These are phyloP conservation scores for Vultur gryphus DNA, from an alignment of 2,797 vertebrate species.

Conservation along the genomic window DNA sequence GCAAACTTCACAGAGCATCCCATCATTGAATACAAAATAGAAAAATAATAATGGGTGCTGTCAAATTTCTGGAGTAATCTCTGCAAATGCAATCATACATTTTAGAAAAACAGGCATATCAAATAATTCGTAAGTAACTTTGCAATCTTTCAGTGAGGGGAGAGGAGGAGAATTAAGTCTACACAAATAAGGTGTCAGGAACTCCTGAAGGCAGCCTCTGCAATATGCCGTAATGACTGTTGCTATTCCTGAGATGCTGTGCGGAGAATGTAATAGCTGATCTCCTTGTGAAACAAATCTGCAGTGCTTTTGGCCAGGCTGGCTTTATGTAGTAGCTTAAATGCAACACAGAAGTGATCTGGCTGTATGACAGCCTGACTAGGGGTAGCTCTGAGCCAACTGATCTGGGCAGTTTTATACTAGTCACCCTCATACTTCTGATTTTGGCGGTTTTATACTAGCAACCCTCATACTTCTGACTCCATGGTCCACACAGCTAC, in stretches of 20 bases:
- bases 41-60: constrained; percentile 22
- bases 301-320: not conserved
- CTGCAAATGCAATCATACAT: not conserved
- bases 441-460: not conserved
- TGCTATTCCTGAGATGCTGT: not conserved
- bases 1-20: not conserved
- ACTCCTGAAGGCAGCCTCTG: not conserved
- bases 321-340: not conserved
- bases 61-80: not conserved
- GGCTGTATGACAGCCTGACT: not conserved
- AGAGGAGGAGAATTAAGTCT: not conserved
- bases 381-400: not conserved
- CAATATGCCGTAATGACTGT: not conserved
- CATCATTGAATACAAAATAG: not conserved
- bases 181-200: not conserved
- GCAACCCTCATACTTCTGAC: not conserved
- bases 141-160: not conserved
- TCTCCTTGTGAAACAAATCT: not conserved
- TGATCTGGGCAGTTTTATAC: not conserved
- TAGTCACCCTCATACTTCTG: not conserved
- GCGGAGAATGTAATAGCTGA: not conserved
- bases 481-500: not conserved
- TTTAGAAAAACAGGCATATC: constrained; percentile 20
- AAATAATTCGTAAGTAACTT: not conserved
- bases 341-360: not conserved